Evolutionary conservation across 2,888 invertebrate species (phyloP).

Genomic region (Chymomyza procnemis): DNA sequence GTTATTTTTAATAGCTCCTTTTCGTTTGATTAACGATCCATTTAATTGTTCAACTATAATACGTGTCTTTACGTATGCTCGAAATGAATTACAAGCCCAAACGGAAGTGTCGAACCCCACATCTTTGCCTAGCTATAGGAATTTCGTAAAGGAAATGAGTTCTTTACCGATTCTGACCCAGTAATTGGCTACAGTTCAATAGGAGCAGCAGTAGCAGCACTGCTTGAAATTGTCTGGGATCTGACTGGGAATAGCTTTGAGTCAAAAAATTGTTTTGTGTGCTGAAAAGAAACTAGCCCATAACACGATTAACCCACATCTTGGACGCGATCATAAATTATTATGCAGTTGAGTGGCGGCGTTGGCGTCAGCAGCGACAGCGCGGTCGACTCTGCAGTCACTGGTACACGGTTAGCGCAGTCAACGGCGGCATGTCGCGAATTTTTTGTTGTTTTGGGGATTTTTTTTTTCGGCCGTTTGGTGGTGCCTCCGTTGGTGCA

Average conservation of each 20-base stretch:
- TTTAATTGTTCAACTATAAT: neutral
- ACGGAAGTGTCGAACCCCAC: neutral
- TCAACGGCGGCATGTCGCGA: conserved; percentile 48
- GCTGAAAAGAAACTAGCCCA: conserved; percentile 64
- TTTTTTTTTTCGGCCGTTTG: conserved; percentile 36
- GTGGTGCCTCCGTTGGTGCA: neutral
- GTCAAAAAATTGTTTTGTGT: neutral
- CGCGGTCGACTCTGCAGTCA: neutral
- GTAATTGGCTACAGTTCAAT: conserved; percentile 52
- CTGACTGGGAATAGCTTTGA: conserved; percentile 2
- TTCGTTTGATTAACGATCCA: neutral
- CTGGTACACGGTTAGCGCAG: conserved; percentile 7
- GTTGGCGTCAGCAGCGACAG: conserved; percentile 14
- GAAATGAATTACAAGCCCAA: neutral
- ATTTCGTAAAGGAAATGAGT: conserved; percentile 46
- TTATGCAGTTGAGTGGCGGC: conserved; percentile 66
- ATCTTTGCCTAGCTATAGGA: conserved; percentile 20
- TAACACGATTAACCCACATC: conserved; percentile 79
- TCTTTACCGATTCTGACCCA: conserved; percentile 73
- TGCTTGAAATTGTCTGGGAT: neutral
- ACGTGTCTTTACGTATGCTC: neutral
- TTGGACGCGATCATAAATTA: conserved; percentile 79
- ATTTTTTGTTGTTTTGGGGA: conserved; percentile 24
- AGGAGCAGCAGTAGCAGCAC: conserved; percentile 37
- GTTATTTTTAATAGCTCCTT: neutral